Base-by-base conservation (phyloP, 2,797 vertebrate genomes). In the Lagodon rhomboides region DNA sequence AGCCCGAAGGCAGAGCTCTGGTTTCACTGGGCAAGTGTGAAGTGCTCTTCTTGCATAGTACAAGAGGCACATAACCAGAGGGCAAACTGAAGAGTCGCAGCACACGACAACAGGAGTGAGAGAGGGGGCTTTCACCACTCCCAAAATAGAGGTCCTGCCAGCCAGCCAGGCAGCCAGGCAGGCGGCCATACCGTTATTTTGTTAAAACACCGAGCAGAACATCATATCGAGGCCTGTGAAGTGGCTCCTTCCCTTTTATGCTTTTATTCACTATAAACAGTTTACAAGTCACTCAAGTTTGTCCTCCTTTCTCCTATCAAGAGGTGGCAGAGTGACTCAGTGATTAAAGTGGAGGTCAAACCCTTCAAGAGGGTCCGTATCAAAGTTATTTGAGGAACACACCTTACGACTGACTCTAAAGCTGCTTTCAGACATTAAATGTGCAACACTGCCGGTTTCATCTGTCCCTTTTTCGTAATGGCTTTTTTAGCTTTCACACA, bases 11-110 rank as follows among this genome's bases (percentile, higher is more conserved):
- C 83, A 81, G 66, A 76, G 93, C 84, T 95, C 86, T 88, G 89
- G 93, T 95, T 94, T 94, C 94, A 92, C 80, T 81, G 87, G 86
- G 75, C 84, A 90, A 87, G 87, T 90, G 87, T 88, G 87, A 93
- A 91, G 88, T 63, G 85, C 85, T 85, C 72, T 75, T 82, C 84
- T 82, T 81, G 82, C 87, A 79, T 70, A 75, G 88, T 71, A 82
- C 80, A 84, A 82, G 79, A 86, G 83, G 77, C 74, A 70, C 66
- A 60, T 46, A 71, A 80, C 75, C 86, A 84, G 64, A 83, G 89
- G 87, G 75, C 73, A 50, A 84, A 81, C 49, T 80, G 73, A 75
- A 59, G 80, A 86, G 83, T 71, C 74, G 66, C 56, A 60, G 89
- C 47, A 12, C 78, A 65, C 78, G 88, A 86, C 82, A 87, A 73